phyloP scores from a whole-genome alignment of 2,113 vertebrate genomes.

The Zapus hudsonius region DNA sequence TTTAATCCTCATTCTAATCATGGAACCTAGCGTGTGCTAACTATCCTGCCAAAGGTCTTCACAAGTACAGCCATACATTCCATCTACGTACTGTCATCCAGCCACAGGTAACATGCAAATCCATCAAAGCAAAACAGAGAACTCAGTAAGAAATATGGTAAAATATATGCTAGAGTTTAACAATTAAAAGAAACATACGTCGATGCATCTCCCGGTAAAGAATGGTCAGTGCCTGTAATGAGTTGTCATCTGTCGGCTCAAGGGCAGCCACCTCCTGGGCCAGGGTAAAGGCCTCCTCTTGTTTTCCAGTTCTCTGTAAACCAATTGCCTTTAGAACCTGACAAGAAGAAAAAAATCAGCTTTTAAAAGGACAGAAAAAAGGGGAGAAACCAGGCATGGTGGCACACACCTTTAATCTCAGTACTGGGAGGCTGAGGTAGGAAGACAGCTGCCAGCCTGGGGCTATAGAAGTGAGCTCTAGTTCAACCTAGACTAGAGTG shows the following conservation, averaged over 20 bases:
- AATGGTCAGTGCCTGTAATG: constrained; percentile 97
- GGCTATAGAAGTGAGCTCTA: too few species aligned
- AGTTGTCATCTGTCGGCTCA: constrained; percentile 98
- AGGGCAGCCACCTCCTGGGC: constrained; percentile 96
- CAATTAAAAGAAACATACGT: constrained; percentile 86
- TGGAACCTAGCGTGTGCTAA: not conserved
- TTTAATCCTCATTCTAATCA: not conserved
- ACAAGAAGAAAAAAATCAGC: constrained; percentile 11
- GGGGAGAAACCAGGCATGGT: too few species aligned
- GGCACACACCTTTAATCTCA: too few species aligned
- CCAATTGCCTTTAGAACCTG: constrained; percentile 99
- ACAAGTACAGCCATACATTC: not conserved
- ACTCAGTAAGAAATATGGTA: not conserved
- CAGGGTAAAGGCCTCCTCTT: constrained; percentile 95
- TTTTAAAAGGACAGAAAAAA: not conserved
- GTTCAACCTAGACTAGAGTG: too few species aligned
- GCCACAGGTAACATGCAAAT: not conserved
- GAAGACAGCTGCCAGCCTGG: too few species aligned
- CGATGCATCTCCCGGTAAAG: constrained; percentile 99
- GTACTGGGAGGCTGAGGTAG: too few species aligned
- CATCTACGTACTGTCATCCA: not conserved
- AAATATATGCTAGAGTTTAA: constrained; percentile 6
- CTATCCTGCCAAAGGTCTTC: not conserved
- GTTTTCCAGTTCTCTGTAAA: constrained; percentile 96
- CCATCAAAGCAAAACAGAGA: constrained; percentile 4